A percentile compares a stretch with the other conserved stretches of the same genome.
Evolutionary conservation across 2,113 vertebrate species (phyloP).

Genomic region (Rhinoderma darwinii): DNA sequence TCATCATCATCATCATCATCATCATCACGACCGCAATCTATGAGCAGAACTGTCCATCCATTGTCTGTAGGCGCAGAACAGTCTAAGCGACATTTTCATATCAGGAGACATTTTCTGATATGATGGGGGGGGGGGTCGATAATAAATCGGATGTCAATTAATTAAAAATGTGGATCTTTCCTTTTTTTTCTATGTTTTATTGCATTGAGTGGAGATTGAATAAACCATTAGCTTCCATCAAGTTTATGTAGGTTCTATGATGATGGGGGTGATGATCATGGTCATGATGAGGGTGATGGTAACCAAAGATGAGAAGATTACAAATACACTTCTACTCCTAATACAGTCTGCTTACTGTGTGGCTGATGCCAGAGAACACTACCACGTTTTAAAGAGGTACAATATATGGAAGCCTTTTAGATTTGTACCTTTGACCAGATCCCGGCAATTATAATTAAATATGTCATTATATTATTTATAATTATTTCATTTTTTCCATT

Average conservation of each 20-base stretch:
- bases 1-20: not conserved
- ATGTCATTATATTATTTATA: not conserved
- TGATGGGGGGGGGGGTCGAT: not conserved
- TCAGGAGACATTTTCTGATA: not conserved
- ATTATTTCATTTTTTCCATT: not conserved
- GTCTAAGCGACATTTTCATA: not conserved
- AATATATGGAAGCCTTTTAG: not conserved
- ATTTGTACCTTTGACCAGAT: not conserved
- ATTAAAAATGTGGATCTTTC: not conserved
- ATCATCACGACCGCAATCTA: not conserved
- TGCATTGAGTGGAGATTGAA: not conserved
- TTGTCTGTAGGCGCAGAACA: not conserved
- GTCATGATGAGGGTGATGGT: not conserved
- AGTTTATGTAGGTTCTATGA: not conserved
- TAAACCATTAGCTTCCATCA: not conserved
- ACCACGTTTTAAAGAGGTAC: not conserved
- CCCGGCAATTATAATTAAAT: not conserved
- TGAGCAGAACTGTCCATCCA: not conserved
- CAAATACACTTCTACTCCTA: no score
- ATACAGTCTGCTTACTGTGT: not conserved
- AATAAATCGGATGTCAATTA: constrained; percentile 5
- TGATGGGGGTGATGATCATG: not conserved
- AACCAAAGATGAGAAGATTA: not conserved
- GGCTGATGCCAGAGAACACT: not conserved
- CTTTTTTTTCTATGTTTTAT: not conserved